Percentiles rank a stretch among this genome's conserved stretches.
Conservation (phyloP, 2,113 vertebrate genomes). For the Melanerpes formicivorus region DNA sequence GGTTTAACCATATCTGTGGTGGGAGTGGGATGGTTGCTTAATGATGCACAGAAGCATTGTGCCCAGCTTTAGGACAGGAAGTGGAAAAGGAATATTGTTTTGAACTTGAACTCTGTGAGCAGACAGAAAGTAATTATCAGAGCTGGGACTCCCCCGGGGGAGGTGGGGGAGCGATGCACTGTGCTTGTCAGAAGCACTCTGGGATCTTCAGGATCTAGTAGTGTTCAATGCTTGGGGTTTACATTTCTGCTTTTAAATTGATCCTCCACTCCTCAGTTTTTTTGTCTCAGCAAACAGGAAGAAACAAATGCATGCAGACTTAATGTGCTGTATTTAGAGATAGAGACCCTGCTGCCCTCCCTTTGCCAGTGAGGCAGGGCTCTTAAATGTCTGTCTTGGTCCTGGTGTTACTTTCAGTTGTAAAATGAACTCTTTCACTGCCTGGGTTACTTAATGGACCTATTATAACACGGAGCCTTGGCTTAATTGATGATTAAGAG, state of each 20-base stretch:
- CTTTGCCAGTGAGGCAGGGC: background rate
- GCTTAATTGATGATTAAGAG: background rate
- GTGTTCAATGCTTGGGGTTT: background rate
- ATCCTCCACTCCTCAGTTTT: background rate
- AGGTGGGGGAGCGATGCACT: background rate
- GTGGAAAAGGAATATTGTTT: slow-evolving; percentile 60
- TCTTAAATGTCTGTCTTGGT: background rate
- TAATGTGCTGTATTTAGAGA: background rate
- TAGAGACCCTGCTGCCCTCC: background rate
- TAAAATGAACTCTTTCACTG: background rate
- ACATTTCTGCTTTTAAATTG: slow-evolving; percentile 46
- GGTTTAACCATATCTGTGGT: background rate
- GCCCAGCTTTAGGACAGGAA: slow-evolving; percentile 47
- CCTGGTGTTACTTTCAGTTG: background rate
- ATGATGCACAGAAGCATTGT: background rate
- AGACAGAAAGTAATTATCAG: slow-evolving; percentile 41
- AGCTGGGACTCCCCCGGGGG: background rate
- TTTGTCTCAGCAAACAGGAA: background rate
- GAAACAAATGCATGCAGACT: background rate
- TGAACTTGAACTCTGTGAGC: slow-evolving; percentile 54
- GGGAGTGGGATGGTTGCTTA: background rate
- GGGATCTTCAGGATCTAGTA: slow-evolving; percentile 19
- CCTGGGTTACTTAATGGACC: background rate
- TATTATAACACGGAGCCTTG: background rate
- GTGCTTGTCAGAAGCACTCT: background rate